Conservation (phyloP, 2,888 invertebrate genomes). For the Cremastinae sp. region DNA sequence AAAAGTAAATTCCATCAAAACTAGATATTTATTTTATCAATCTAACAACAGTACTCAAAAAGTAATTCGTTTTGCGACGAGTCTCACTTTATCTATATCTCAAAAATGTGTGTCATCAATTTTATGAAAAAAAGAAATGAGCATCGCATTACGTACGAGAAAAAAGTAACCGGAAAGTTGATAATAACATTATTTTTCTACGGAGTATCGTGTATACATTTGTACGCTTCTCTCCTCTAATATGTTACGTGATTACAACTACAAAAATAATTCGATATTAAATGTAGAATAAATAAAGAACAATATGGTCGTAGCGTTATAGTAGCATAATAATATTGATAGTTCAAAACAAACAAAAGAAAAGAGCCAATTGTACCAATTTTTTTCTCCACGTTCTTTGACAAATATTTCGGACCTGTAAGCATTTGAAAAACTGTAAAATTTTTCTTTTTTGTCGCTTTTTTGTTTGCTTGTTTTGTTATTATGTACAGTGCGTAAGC, state of each 20-base stretch:
- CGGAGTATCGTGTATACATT: conserved; percentile 30
- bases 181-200: conserved; percentile 3
- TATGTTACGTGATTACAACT: conserved; percentile 14
- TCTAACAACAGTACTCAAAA: conserved; percentile 53
- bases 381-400: conserved; percentile 17
- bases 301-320: conserved; percentile 25
- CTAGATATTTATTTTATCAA: conserved; percentile 56
- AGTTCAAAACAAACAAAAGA: conserved; percentile 16
- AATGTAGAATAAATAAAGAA: conserved; percentile 53
- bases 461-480: conserved; percentile 35
- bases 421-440: conserved; percentile 61
- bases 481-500: conserved; percentile 58
- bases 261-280: conserved; percentile 30
- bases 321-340: conserved; percentile 26
- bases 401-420: conserved; percentile 52
- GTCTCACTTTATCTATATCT: conserved; percentile 18
- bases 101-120: conserved; percentile 21
- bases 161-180: conserved; percentile 5
- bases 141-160: conserved; percentile 12
- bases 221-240: conserved; percentile 39
- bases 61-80: conserved; percentile 32
- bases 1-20: conserved; percentile 50
- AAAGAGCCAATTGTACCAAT: conserved; percentile 26
- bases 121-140: conserved; percentile 28
- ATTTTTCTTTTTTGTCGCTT: conserved; percentile 53